These are phyloP conservation scores for Siniperca undulata DNA, from an alignment of 2,797 vertebrate genomes.

Conservation along the genomic window DNA sequence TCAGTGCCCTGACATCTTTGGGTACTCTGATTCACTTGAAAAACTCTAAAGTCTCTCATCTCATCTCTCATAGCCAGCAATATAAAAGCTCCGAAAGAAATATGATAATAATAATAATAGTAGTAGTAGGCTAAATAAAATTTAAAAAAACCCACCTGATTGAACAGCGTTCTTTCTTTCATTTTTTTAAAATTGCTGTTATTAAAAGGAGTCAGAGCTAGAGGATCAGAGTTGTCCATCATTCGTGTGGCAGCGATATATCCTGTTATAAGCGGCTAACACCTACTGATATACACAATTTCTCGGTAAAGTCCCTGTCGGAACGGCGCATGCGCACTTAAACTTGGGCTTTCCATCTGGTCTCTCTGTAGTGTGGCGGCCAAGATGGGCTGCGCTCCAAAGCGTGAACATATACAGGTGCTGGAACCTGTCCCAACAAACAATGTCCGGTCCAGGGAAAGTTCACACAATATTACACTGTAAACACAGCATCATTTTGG, in stretches of 20 bases:
- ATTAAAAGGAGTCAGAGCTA: background rate
- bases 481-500: background rate
- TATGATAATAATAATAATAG: background rate
- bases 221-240: slow-evolving; percentile 10
- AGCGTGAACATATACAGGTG: no score
- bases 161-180: background rate
- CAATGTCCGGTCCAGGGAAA: no score
- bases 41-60: background rate
- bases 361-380: no score
- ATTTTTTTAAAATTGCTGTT: background rate
- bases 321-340: slow-evolving; percentile 36
- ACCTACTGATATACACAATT: rapidly evolving
- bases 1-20: background rate
- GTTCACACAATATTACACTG: no score
- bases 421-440: no score
- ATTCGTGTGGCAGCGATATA: rapidly evolving
- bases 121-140: background rate
- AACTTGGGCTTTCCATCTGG: slow-evolving; percentile 36
- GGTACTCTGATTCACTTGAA: background rate
- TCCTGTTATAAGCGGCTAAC: rapidly evolving
- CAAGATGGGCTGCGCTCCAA: no score
- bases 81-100: background rate
- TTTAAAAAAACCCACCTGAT: slow-evolving; percentile 35
- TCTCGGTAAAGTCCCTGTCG: background rate
- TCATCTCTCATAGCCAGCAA: background rate